Conservation (phyloP, 2,113 vertebrate species). For the Regulus satrapa region DNA sequence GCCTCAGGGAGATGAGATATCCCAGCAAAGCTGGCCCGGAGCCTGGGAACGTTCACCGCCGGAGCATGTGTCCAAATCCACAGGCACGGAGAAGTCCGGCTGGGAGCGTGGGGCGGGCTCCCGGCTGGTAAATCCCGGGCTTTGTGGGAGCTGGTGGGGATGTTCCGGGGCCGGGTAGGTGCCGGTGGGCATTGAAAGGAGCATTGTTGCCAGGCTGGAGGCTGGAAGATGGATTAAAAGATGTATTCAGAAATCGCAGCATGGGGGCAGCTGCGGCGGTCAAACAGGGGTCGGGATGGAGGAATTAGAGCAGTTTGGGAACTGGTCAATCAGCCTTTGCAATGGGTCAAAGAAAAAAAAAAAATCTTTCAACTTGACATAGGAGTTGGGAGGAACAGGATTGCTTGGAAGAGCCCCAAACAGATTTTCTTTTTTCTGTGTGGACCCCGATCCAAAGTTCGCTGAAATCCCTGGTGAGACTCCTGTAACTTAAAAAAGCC, state of each 20-base stretch:
- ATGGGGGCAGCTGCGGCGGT: background rate
- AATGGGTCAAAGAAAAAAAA: background rate
- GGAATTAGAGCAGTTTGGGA: background rate
- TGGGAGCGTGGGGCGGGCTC: background rate
- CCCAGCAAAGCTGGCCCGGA: background rate
- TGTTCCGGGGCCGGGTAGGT: background rate
- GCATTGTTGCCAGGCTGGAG: background rate
- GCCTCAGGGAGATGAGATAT: background rate
- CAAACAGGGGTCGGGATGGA: background rate
- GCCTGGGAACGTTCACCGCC: background rate
- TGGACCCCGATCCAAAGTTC: background rate
- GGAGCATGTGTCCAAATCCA: background rate
- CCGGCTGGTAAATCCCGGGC: background rate
- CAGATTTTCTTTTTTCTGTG: background rate
- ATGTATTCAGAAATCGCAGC: conserved; percentile 22
- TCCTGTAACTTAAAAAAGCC: background rate
- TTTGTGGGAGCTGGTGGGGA: background rate
- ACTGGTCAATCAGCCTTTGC: background rate
- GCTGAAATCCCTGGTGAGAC: background rate
- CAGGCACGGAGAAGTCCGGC: background rate
- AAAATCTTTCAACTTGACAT: background rate
- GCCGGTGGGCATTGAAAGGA: conserved; percentile 12
- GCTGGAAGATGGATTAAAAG: background rate
- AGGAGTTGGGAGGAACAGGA: background rate
- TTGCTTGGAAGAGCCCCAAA: background rate